These are phyloP conservation scores for Kryptolebias marmoratus DNA, from an alignment of 2,113 vertebrate genomes.

Conservation along the genomic window DNA sequence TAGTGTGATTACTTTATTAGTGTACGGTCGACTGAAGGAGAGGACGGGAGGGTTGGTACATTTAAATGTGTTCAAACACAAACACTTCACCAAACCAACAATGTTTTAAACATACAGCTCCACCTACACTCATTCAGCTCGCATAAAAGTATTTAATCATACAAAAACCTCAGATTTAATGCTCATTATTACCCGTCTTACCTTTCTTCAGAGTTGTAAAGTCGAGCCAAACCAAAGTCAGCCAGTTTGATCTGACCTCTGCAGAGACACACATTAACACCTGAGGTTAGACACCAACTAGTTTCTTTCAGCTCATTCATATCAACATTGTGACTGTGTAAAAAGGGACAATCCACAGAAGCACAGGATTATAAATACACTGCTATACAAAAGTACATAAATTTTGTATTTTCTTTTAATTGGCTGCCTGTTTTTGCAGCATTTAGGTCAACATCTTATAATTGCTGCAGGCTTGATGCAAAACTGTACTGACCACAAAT, in stretches of 20 bases:
- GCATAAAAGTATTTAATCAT: background rate
- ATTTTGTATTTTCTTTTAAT: no score
- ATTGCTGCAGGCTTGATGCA: no score
- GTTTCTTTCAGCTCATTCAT: background rate
- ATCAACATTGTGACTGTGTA: no score
- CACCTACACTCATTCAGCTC: slow-evolving; percentile 37
- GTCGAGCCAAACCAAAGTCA: slow-evolving; percentile 96
- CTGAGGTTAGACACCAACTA: background rate
- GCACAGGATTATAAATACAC: no score
- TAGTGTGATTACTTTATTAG: slow-evolving; percentile 98
- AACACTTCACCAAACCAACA: slow-evolving; percentile 6
- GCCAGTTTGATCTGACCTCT: slow-evolving; percentile 97
- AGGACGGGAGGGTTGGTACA: background rate
- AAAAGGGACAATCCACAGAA: no score
- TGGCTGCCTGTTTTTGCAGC: no score
- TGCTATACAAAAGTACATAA: no score
- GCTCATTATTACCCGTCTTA: slow-evolving; percentile 64
- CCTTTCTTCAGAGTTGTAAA: slow-evolving; percentile 99
- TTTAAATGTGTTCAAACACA: slow-evolving; percentile 10
- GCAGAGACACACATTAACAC: slow-evolving; percentile 44
- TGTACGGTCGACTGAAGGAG: slow-evolving; percentile 92
- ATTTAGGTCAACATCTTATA: no score
- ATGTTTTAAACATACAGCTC: slow-evolving; percentile 22
- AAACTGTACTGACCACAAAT: no score
- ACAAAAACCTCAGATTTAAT: background rate